phyloP scores from a whole-genome alignment of 2,113 vertebrate species.

The Pomatorhinus ruficollis region DNA sequence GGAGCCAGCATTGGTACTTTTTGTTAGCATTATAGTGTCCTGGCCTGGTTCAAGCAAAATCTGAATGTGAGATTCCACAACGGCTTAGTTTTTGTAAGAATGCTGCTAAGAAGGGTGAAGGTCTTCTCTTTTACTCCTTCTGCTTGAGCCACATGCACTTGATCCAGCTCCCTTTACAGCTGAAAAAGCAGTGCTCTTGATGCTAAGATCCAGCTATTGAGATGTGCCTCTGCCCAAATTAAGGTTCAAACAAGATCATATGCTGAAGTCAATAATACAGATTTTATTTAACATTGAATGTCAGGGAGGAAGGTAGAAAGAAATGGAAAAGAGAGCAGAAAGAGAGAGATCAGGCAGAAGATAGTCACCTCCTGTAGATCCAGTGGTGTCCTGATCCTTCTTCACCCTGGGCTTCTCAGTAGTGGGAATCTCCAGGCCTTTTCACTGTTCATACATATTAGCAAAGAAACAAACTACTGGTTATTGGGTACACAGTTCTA shows the following conservation, averaged over 20 bases:
- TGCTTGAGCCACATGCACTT: accelerated
- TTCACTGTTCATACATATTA: not conserved
- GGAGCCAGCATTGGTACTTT: not conserved
- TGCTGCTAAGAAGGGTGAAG: not conserved
- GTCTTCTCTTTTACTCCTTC: not conserved
- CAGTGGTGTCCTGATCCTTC: not conserved
- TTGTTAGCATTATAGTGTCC: not conserved
- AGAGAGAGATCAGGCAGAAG: not conserved
- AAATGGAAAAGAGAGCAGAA: not conserved
- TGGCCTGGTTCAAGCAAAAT: not conserved
- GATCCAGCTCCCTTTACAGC: not conserved
- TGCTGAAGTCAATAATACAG: not conserved
- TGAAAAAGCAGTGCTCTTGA: not conserved
- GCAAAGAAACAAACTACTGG: not conserved
- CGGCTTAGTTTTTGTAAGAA: not conserved
- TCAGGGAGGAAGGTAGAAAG: not conserved
- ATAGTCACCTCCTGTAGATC: not conserved
- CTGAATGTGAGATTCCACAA: not conserved
- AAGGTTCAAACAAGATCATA: not conserved
- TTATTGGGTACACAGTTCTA: not conserved
- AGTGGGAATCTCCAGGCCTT: not conserved
- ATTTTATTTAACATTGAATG: not conserved
- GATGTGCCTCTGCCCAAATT: not conserved
- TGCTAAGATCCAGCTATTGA: not conserved
- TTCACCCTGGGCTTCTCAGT: not conserved